Evolutionary conservation across 2,113 vertebrate species (phyloP).

Genomic region (Turdus rufiventris): DNA sequence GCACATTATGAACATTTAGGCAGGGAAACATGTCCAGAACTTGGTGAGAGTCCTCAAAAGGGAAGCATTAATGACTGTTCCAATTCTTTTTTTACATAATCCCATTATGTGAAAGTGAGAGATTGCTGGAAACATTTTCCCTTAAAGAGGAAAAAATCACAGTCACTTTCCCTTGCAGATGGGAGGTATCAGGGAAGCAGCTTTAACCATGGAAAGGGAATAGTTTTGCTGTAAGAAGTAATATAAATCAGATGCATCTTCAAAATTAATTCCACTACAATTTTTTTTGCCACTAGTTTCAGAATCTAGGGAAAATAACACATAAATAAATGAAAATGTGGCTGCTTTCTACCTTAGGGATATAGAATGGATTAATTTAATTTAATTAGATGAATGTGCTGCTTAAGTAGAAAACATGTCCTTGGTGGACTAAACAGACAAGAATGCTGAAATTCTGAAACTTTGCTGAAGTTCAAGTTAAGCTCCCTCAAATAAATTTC

Average conservation of each 20-base stretch:
- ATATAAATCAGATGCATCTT: constrained; percentile 51
- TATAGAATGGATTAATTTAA: constrained; percentile 33
- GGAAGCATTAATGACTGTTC: not conserved
- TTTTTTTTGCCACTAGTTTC: not conserved
- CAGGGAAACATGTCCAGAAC: not conserved
- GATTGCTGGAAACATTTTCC: not conserved
- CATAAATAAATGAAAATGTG: constrained; percentile 24
- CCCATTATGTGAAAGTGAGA: not conserved
- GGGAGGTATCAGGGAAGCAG: constrained; percentile 3
- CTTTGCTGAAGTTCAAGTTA: not conserved
- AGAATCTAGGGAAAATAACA: constrained; percentile 21
- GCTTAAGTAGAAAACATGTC: constrained; percentile 16
- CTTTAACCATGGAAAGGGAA: constrained; percentile 1
- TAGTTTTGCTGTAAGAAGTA: constrained; percentile 19
- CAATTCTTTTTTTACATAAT: not conserved
- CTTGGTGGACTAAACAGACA: not conserved
- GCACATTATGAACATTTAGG: not conserved
- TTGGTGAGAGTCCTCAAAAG: not conserved
- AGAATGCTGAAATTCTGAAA: not conserved
- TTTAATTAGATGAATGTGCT: constrained; percentile 28
- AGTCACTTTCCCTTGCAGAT: constrained; percentile 14
- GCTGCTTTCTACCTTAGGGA: not conserved
- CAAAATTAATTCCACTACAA: constrained; percentile 11
- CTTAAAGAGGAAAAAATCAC: not conserved
- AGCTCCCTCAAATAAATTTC: not conserved